Evolutionary conservation across 2,113 vertebrate genomes (phyloP).

Genomic region (Oncorhynchus tshawytscha): DNA sequence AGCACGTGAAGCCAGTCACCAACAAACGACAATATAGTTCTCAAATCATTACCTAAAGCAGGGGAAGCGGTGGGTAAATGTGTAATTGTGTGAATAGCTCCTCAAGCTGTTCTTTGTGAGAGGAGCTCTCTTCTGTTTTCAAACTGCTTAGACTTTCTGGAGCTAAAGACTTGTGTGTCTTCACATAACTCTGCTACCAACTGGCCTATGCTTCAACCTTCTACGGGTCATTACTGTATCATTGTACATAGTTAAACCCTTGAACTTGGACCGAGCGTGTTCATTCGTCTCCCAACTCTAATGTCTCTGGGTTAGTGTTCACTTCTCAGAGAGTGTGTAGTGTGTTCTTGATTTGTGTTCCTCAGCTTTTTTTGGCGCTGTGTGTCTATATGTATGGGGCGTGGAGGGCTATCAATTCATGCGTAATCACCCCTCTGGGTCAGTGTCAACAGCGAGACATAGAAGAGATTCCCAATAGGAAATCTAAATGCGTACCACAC

Average conservation of each 20-base stretch:
- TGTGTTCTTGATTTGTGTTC: background rate
- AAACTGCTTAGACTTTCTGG: background rate
- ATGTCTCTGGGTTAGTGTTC: conserved; percentile 11
- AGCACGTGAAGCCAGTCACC: conserved; percentile 30
- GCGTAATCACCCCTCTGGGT: conserved; percentile 26
- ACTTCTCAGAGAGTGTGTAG: conserved; percentile 11
- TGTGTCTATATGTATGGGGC: background rate
- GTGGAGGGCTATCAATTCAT: conserved; percentile 1
- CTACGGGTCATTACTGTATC: background rate
- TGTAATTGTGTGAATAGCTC: conserved; percentile 47
- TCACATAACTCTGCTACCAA: background rate
- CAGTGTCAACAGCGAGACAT: conserved; percentile 24
- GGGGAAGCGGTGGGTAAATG: conserved; percentile 54
- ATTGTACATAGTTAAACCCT: background rate
- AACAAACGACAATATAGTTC: conserved; percentile 29
- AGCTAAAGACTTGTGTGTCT: background rate
- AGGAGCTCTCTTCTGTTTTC: background rate
- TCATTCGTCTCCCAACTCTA: conserved; percentile 13
- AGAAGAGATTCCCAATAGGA: conserved; percentile 35
- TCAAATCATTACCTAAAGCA: conserved; percentile 70
- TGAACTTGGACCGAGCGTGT: conserved; percentile 2
- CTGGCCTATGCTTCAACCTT: too few species aligned
- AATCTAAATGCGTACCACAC: conserved; percentile 51
- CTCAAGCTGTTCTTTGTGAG: background rate
- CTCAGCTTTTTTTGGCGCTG: background rate